A percentile compares a stretch with the other conserved stretches of the same genome.
phyloP scores from a whole-genome alignment of 2,888 invertebrate species.

The Ochropacha duplaris region DNA sequence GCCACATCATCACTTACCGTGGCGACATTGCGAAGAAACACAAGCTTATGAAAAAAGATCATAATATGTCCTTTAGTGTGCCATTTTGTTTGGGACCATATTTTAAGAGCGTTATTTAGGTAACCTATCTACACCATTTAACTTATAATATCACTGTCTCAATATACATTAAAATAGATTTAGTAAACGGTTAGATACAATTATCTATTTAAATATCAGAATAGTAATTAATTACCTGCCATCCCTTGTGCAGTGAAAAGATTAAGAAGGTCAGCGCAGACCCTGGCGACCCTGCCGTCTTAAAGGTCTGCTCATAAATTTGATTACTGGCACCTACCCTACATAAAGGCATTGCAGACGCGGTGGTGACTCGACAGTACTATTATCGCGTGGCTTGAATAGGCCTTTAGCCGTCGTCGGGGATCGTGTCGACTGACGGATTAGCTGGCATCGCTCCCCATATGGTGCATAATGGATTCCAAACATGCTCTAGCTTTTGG shows the following conservation, averaged over 20 bases:
- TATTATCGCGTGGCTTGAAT: not conserved
- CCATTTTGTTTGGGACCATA: no score
- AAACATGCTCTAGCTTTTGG: not conserved
- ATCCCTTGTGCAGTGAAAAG: not conserved
- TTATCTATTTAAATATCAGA: not conserved
- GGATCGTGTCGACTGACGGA: not conserved
- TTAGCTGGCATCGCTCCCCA: not conserved
- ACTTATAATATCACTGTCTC: no score
- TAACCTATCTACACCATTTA: no score
- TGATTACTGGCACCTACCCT: not conserved
- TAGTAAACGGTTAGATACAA: no score
- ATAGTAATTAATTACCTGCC: not conserved
- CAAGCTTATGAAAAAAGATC: no score
- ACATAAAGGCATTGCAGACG: not conserved
- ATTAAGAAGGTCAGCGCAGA: not conserved
- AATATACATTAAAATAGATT: no score
- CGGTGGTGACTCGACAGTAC: not conserved
- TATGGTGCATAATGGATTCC: not conserved
- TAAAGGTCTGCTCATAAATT: not conserved
- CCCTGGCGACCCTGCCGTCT: not conserved
- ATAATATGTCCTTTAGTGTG: no score
- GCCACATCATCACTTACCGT: no score
- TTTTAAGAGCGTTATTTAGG: no score
- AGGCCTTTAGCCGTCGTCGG: not conserved
- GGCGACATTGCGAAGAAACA: no score